A percentile compares a stretch with the other conserved stretches of the same genome.
Evolutionary conservation across 1,140 invertebrate species (phyloP).

Genomic region (Papilio polyxenes): DNA sequence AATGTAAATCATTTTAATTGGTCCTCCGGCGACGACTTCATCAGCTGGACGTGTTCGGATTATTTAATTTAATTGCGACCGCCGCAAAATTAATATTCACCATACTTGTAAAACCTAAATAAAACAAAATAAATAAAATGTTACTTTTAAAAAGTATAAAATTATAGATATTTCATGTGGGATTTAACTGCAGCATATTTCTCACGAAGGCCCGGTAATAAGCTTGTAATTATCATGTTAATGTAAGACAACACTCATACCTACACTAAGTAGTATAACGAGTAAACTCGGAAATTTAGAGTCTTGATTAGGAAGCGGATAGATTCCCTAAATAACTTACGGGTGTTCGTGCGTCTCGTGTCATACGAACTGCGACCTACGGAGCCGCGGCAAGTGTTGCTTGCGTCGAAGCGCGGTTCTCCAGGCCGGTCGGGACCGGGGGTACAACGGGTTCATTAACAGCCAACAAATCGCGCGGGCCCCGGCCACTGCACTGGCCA

Average conservation of each 20-base stretch:
- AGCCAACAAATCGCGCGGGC: conserved; percentile 43
- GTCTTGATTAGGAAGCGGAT: conserved; percentile 2
- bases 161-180: background rate
- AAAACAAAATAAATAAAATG: background rate
- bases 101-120: background rate
- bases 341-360: background rate
- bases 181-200: background rate
- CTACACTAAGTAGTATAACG: background rate
- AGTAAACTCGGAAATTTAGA: background rate
- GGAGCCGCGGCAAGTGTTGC: background rate
- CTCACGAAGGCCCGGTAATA: background rate
- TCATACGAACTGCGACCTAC: background rate
- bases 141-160: background rate
- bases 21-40: conserved; percentile 4
- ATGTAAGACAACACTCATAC: background rate
- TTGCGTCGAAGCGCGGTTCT: background rate
- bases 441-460: conserved; percentile 43
- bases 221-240: conserved; percentile 5
- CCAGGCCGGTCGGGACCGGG: background rate
- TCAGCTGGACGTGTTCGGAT: conserved; percentile 7
- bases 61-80: conserved; percentile 20
- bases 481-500: background rate
- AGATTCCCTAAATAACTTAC: background rate
- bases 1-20: conserved; percentile 37
- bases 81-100: conserved; percentile 11